phyloP scores from a whole-genome alignment of 2,113 vertebrate genomes.

The Phyllostomus hastatus region DNA sequence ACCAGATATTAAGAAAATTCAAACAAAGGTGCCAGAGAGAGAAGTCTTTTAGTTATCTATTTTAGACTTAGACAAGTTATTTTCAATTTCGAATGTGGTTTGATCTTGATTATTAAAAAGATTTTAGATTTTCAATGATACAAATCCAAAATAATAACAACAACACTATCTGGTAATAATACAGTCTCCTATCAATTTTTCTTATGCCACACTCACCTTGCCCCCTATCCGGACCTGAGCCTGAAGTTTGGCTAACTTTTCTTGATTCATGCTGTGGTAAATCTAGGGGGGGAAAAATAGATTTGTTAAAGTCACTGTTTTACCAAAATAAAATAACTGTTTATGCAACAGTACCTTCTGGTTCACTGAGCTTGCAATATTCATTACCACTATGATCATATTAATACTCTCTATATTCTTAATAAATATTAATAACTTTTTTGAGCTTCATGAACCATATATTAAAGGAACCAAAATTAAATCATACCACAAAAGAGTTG shows the following conservation, averaged over 20 bases:
- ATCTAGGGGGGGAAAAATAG: conserved; percentile 58
- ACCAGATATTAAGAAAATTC: neutral
- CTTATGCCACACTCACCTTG: conserved; percentile 88
- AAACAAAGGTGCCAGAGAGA: conserved; percentile 43
- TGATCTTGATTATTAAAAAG: conserved; percentile 41
- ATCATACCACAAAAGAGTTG: neutral
- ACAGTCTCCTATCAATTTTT: conserved; percentile 57
- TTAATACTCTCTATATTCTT: conserved; percentile 21
- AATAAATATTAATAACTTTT: conserved; percentile 33
- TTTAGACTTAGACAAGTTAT: conserved; percentile 38
- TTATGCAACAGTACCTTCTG: conserved; percentile 60
- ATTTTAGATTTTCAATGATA: conserved; percentile 46
- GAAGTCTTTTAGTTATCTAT: neutral
- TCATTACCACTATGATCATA: conserved; percentile 17
- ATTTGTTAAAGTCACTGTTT: conserved; percentile 70
- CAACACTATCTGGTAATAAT: conserved; percentile 29
- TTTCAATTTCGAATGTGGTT: conserved; percentile 61
- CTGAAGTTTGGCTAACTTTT: conserved; percentile 98
- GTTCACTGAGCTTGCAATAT: conserved; percentile 34
- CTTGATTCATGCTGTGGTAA: conserved; percentile 93
- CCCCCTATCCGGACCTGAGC: conserved; percentile 99
- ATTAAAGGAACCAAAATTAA: conserved; percentile 35
- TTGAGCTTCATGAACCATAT: conserved; percentile 44
- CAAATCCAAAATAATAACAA: conserved; percentile 46
- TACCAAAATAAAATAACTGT: conserved; percentile 57